phyloP scores from a whole-genome alignment of 2,797 vertebrate genomes.

The Dryobates pubescens region DNA sequence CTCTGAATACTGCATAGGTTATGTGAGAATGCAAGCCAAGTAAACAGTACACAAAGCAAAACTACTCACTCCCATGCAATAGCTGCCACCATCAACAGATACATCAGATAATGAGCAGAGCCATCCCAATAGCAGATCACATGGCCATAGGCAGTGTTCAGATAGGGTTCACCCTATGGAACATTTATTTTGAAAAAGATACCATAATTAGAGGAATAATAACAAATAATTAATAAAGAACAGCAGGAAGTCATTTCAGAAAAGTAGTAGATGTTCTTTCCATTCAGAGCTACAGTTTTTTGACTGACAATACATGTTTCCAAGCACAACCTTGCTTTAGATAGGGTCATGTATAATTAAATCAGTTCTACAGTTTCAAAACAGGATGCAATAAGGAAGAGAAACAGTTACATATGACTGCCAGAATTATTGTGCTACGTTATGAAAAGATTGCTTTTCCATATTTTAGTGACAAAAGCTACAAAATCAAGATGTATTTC shows the following conservation, averaged over 20 bases:
- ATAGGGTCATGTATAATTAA: not conserved
- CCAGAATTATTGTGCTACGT: not conserved
- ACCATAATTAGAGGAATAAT: not conserved
- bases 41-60: not conserved
- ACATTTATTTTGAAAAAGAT: not conserved
- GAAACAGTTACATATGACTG: not conserved
- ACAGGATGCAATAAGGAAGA: not conserved
- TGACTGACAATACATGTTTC: accelerated
- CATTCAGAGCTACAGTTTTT: not conserved
- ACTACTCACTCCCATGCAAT: slow-evolving; percentile 93
- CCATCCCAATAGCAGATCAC: slow-evolving; percentile 97
- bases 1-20: not conserved
- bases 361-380: not conserved
- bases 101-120: slow-evolving; percentile 93
- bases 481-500: not conserved
- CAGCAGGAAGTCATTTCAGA: not conserved
- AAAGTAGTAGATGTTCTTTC: not conserved
- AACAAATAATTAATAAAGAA: not conserved
- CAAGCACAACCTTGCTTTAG: not conserved
- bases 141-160: slow-evolving; percentile 92
- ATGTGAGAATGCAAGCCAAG: not conserved
- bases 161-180: slow-evolving; percentile 81
- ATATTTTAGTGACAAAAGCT: not conserved
- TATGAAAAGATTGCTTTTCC: not conserved
- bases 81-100: slow-evolving; percentile 92